Percentiles rank a stretch among this genome's conserved stretches.
Evolutionary conservation across 2,113 vertebrate species (phyloP).

Genomic region (Candoia aspera): DNA sequence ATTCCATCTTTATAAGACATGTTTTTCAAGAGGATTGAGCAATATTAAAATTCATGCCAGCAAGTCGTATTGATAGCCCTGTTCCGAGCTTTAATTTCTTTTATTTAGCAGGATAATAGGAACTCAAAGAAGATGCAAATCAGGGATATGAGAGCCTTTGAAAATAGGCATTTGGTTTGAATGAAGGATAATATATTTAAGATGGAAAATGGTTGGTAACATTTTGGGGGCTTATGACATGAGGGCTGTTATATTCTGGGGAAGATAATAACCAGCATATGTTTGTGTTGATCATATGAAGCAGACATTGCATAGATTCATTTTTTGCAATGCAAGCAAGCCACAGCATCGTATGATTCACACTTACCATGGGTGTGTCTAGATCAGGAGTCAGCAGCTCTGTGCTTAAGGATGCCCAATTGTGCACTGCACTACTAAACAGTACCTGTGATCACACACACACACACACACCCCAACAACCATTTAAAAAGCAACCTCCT

Average conservation of each 20-base stretch:
- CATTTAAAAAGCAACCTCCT: no score
- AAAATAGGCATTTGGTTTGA: constrained; percentile 38
- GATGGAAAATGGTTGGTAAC: constrained; percentile 1
- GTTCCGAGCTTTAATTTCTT: not conserved
- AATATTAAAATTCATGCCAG: not conserved
- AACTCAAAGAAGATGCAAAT: not conserved
- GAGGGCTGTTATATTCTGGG: not conserved
- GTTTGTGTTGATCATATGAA: not conserved
- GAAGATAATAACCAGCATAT: not conserved
- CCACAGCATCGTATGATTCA: not conserved
- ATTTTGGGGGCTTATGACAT: not conserved
- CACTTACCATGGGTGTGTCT: not conserved
- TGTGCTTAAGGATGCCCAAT: no score
- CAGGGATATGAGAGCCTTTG: constrained; percentile 17
- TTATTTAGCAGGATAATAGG: constrained; percentile 10
- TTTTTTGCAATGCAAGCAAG: not conserved
- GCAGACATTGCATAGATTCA: not conserved
- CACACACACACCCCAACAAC: no score
- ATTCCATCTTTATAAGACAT: not conserved
- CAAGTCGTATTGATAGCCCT: not conserved
- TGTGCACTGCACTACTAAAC: no score
- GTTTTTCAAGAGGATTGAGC: not conserved
- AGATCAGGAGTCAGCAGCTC: not conserved
- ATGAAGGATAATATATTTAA: constrained; percentile 44
- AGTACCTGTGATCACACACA: no score